A percentile compares a stretch with the other conserved stretches of the same genome.
These are phyloP conservation scores for Cyphomyrus discorhynchus DNA, from an alignment of 2,113 vertebrate genomes.

Conservation along the genomic window DNA sequence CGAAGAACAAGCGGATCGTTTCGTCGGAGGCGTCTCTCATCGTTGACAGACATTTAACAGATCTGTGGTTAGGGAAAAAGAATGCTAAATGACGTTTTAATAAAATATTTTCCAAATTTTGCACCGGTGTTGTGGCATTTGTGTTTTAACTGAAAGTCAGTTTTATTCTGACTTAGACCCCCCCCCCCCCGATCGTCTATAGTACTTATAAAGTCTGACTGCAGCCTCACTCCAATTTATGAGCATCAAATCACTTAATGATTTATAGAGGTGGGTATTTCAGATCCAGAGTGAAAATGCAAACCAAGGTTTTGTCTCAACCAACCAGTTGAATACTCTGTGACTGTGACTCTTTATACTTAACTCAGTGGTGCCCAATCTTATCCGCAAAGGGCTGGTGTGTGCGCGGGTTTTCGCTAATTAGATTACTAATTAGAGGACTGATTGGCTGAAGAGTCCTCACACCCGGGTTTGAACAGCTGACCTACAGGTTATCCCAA, in stretches of 20 bases:
- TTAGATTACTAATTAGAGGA: too few relatives aligned
- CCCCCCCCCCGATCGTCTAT: background rate
- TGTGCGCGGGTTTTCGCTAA: too few relatives aligned
- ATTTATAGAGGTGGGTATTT: background rate
- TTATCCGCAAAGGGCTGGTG: too few relatives aligned
- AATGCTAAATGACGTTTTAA: background rate
- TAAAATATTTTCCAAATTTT: slow-evolving; percentile 1
- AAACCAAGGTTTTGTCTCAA: too few relatives aligned
- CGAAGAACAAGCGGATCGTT: background rate
- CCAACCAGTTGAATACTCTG: background rate
- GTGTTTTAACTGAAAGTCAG: background rate
- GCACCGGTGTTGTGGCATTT: background rate
- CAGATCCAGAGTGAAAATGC: background rate
- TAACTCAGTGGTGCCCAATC: background rate
- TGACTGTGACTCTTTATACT: background rate
- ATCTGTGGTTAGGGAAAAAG: background rate
- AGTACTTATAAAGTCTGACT: background rate
- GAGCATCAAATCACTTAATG: background rate
- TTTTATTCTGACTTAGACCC: background rate
- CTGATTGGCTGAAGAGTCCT: too few relatives aligned
- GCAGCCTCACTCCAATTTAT: background rate
- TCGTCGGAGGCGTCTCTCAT: background rate
- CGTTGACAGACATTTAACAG: background rate
- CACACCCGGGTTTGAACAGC: too few relatives aligned
- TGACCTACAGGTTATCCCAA: too few relatives aligned